These are phyloP conservation scores for Dipus sagitta DNA, from an alignment of 2,797 vertebrate species.

Conservation along the genomic window DNA sequence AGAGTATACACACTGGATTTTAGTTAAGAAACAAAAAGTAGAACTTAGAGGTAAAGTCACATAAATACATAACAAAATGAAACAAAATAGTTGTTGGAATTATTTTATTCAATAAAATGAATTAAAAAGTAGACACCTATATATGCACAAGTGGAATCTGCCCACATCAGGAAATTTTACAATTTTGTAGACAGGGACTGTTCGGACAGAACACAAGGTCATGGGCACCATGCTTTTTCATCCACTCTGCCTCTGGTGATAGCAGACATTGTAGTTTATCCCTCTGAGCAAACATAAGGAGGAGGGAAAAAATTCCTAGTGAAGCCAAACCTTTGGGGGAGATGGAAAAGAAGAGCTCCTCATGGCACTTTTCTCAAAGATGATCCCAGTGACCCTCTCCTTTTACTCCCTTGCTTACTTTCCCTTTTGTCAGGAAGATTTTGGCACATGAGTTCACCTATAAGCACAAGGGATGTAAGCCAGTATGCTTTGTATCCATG, in stretches of 20 bases:
- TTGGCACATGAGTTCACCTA: conserved; percentile 38
- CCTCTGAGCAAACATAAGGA: background rate
- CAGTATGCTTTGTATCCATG: conserved; percentile 59
- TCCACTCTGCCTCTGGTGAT: background rate
- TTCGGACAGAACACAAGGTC: background rate
- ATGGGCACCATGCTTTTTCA: background rate
- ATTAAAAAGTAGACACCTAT: background rate
- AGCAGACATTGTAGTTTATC: background rate
- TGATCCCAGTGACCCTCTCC: background rate
- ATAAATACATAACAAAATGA: background rate
- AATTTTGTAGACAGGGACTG: background rate
- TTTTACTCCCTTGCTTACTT: background rate
- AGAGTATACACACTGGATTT: background rate
- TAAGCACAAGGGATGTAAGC: conserved; percentile 55
- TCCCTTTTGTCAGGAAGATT: background rate
- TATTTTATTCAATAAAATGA: conserved; percentile 10
- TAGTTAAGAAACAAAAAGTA: background rate
- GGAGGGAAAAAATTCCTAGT: background rate
- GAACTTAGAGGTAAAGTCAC: background rate
- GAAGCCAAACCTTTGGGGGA: background rate
- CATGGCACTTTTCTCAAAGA: too few species aligned
- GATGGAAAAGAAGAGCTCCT: background rate
- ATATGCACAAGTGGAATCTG: background rate
- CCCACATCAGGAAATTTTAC: background rate
- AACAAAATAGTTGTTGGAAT: background rate